Evolutionary conservation across 1,140 invertebrate species (phyloP), one percentile per base, ranked within the genome.

Genomic region (Calycopis cecrops): DNA sequence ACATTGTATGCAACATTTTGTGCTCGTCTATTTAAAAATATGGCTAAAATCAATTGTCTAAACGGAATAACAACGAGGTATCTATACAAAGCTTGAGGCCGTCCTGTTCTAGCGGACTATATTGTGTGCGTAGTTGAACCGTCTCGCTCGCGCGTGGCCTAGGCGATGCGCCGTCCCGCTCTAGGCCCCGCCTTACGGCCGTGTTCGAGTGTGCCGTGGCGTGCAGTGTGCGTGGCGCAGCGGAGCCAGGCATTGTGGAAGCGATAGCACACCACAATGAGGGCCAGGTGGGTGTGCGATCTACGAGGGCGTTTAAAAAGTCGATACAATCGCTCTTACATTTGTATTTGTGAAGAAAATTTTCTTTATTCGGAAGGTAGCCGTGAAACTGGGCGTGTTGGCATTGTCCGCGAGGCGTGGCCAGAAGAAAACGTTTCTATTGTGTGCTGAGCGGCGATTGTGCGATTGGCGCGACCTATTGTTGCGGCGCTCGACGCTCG

Each of bases 301-400:
- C 76, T 75, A 79, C 71, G 73, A 78, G 79, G 83, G 80, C 83
- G 83, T 86, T 83, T 83, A 81, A 84, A 86, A 86, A 86, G 80
- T 86, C 83, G 79, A 86, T 86, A 84, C 83, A 78, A 81, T 81
- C 79, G 74, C 68, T 72, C 64, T 74, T 71, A 75, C 69, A 68
- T 72, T 75, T 73, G 71, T 74, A 70, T 73, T 79, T 77, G 76
- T 69, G 65, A 75, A 83, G 78, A 71, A 85, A 83, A 80, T 83
- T 85, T 85, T 83, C 79, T 83, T 85, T 79, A 73, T 81, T 71
- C 63, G 62, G 59, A 67, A 52, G 62, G 58, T 59, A 54, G 59
- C 35, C 55, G 54, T 47, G 58, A 53, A 55, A 35, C 76, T 77
- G 83, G 83, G 80, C 80, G 80, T 84, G 72, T 76, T 65, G 71